phyloP scores from a whole-genome alignment of 2,888 invertebrate species.

The Tineola bisselliella region DNA sequence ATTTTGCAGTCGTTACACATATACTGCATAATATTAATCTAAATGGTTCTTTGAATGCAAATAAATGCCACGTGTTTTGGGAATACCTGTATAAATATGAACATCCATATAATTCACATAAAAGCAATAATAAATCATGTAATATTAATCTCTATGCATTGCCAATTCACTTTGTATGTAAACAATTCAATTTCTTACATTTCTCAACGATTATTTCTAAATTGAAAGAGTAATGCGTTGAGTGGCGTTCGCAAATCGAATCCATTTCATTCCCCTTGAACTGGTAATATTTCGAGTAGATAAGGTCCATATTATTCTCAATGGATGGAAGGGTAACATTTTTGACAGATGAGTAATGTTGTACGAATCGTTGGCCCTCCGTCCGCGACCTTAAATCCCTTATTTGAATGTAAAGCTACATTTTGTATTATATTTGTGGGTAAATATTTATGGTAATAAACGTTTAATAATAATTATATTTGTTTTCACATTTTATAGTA shows the following conservation, averaged over 20 bases:
- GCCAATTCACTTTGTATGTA: background rate
- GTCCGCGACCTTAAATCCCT: background rate
- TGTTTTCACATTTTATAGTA: no score
- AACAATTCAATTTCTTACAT: background rate
- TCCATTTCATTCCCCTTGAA: constrained; percentile 10
- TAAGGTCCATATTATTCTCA: background rate
- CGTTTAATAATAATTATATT: no score
- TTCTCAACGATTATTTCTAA: constrained; percentile 1
- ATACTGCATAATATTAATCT: no score
- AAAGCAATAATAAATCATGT: no score
- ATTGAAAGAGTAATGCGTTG: constrained; percentile 1
- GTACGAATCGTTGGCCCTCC: constrained; percentile 15
- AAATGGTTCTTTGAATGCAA: no score
- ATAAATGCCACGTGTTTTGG: no score
- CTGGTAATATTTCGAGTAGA: constrained; percentile 1
- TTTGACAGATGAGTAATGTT: constrained; percentile 52
- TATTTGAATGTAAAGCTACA: background rate
- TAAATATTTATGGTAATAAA: background rate
- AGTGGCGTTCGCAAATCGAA: constrained; percentile 10
- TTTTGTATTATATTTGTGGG: background rate
- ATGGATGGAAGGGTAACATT: constrained; percentile 28
- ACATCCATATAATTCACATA: no score
- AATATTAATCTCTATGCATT: background rate
- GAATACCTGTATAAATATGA: no score
- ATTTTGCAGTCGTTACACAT: no score